Conservation (phyloP, 2,888 invertebrate species). For the Bhutanitis thaidina region DNA sequence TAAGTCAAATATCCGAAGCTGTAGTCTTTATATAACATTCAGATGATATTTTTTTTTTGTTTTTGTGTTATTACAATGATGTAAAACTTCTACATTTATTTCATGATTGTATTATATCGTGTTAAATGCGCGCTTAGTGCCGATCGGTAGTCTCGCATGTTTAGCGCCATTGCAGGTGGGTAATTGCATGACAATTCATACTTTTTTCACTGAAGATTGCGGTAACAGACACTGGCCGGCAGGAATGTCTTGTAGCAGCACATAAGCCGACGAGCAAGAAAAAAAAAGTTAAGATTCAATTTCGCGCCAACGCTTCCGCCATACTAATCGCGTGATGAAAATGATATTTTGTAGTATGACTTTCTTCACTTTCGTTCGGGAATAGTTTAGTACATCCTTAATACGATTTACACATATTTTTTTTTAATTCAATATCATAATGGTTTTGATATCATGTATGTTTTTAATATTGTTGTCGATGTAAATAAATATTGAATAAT, state of each 20-base stretch:
- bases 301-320: slow-evolving; percentile 73
- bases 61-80: too few relatives aligned
- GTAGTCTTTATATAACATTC: too few relatives aligned
- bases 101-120: not conserved
- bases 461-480: too few relatives aligned
- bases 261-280: slow-evolving; percentile 53
- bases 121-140: not conserved
- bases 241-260: slow-evolving; percentile 57
- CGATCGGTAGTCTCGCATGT: slow-evolving; percentile 29
- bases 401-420: slow-evolving; percentile 29
- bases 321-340: slow-evolving; percentile 73
- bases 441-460: too few relatives aligned
- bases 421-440: slow-evolving; percentile 14
- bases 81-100: not conserved
- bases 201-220: slow-evolving; percentile 32
- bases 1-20: too few relatives aligned
- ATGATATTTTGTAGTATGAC: slow-evolving; percentile 62
- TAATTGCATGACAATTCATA: slow-evolving; percentile 32
- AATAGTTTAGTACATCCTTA: slow-evolving; percentile 45
- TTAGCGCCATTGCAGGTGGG: slow-evolving; percentile 30
- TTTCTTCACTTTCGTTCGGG: slow-evolving; percentile 73
- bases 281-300: slow-evolving; percentile 74
- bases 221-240: slow-evolving; percentile 67
- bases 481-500: too few relatives aligned
- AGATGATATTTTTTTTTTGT: too few relatives aligned